Percentiles rank a stretch among this genome's conserved stretches.
Evolutionary conservation across 2,113 vertebrate genomes (phyloP).

Genomic region (Bos indicus): DNA sequence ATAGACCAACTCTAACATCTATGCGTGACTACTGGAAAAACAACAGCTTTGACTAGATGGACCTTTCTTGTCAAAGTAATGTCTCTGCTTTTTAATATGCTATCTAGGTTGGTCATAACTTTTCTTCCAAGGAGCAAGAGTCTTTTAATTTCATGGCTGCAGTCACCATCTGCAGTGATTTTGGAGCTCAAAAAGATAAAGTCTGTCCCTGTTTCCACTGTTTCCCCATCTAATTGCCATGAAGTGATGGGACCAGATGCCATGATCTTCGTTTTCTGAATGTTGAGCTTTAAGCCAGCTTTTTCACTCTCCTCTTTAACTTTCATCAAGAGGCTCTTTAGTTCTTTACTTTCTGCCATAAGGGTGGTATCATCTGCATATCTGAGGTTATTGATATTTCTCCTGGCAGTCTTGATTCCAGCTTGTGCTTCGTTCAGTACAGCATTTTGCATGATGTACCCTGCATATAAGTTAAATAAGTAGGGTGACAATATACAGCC

Average conservation of each 20-base stretch:
- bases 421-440: background rate
- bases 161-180: background rate
- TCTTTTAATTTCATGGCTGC: background rate
- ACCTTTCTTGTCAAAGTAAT: background rate
- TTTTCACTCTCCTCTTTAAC: background rate
- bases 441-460: background rate
- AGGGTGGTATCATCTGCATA: background rate
- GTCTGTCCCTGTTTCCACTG: background rate
- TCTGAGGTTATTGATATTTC: background rate
- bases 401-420: background rate
- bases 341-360: background rate
- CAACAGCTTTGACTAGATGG: background rate
- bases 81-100: background rate
- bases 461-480: background rate
- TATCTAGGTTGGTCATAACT: background rate
- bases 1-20: background rate
- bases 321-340: background rate
- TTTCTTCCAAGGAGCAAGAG: background rate
- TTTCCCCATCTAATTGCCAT: background rate
- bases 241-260: background rate
- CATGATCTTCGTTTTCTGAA: background rate
- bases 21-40: background rate
- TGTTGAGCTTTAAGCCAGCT: background rate
- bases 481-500: background rate
- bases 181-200: background rate